Conservation (phyloP, 2,797 vertebrate genomes). For the Remorina albescens region DNA sequence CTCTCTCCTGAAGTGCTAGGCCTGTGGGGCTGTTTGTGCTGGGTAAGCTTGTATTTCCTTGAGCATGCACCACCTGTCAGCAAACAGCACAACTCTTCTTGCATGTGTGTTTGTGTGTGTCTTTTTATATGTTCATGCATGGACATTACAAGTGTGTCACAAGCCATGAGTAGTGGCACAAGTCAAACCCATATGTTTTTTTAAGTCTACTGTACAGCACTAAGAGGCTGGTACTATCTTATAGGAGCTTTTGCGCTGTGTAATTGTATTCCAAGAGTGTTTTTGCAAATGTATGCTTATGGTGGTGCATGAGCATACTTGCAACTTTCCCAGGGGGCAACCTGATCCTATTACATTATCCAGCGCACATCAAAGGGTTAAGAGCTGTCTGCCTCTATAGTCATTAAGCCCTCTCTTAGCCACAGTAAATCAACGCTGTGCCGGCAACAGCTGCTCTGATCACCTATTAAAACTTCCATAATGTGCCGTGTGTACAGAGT, state of each 20-base stretch:
- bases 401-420: conserved; percentile 83
- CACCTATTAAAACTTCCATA: conserved; percentile 82
- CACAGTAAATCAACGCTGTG: conserved; percentile 83
- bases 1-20: conserved; percentile 75
- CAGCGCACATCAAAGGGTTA: conserved; percentile 83
- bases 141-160: conserved; percentile 41
- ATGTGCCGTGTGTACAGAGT: conserved; percentile 74
- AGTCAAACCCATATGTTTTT: conserved; percentile 54
- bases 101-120: conserved; percentile 31
- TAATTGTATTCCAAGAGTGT: conserved; percentile 65
- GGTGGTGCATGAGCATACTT: conserved; percentile 55
- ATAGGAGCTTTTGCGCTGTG: conserved; percentile 53
- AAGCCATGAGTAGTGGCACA: conserved; percentile 42
- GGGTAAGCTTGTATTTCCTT: conserved; percentile 74
- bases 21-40: conserved; percentile 73
- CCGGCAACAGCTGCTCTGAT: conserved; percentile 83
- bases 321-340: conserved; percentile 69
- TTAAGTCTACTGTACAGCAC: conserved; percentile 36
- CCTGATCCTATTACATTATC: conserved; percentile 82
- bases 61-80: conserved; percentile 74
- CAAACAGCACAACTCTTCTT: conserved; percentile 50
- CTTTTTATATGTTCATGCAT: conserved; percentile 38
- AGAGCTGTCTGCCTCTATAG: conserved; percentile 81
- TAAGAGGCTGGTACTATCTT: conserved; percentile 29
- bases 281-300: conserved; percentile 54